These are phyloP conservation scores for Aporrectodea caliginosa DNA, from an alignment of 1,140 invertebrate genomes.

Conservation along the genomic window DNA sequence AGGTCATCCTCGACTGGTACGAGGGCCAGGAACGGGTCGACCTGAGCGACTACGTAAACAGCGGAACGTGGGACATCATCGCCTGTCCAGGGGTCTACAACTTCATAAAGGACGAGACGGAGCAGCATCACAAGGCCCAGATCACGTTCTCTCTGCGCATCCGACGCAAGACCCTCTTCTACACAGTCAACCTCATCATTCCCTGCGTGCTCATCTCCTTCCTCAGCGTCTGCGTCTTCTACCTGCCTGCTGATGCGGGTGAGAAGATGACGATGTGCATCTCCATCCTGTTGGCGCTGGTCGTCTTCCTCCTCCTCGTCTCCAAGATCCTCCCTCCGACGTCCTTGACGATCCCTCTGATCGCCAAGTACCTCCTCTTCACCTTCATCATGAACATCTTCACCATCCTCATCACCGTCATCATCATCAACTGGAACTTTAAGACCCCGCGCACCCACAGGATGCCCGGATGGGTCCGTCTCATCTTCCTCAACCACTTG, in stretches of 20 bases:
- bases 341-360: conserved; percentile 63
- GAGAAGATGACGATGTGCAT: conserved; percentile 87
- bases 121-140: conserved; percentile 9
- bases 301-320: conserved; percentile 96
- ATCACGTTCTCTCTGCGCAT: conserved; percentile 71
- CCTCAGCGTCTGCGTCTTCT: conserved; percentile 96
- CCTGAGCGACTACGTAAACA: conserved; percentile 94
- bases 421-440: conserved; percentile 99
- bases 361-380: conserved; percentile 97
- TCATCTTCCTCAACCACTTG: conserved; percentile 50
- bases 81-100: conserved; percentile 69
- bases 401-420: conserved; percentile 95
- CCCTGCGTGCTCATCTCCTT: conserved; percentile 98
- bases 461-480: conserved; percentile 53
- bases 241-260: conserved; percentile 76
- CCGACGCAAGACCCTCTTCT: conserved; percentile 94
- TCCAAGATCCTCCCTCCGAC: conserved; percentile 97
- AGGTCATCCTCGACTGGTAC: conserved; percentile 80
- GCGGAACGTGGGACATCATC: conserved; percentile 98
- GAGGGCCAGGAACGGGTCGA: conserved; percentile 88
- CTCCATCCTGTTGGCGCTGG: conserved; percentile 96
- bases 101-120: conserved; percentile 5
- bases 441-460: conserved; percentile 74
- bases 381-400: conserved; percentile 99
- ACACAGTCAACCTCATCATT: conserved; percentile 97